Evolutionary conservation across 1,140 invertebrate genomes (phyloP).

Genomic region (Polyergus mexicanus): DNA sequence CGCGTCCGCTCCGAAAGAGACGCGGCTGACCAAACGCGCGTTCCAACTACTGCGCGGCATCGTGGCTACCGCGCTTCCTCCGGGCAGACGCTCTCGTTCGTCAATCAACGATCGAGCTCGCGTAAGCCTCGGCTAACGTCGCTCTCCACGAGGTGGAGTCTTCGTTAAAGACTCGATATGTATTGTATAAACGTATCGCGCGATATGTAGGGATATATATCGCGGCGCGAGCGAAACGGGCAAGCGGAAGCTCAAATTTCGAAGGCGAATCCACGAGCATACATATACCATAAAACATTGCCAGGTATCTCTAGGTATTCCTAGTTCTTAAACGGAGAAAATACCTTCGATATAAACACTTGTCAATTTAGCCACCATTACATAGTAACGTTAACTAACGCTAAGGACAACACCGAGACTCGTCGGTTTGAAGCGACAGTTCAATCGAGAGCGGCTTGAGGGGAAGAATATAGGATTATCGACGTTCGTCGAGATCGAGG

Average conservation of each 20-base stretch:
- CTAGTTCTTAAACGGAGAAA: constrained; percentile 67
- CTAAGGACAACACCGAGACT: constrained; percentile 63
- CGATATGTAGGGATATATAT: background rate
- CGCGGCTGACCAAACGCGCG: constrained; percentile 34
- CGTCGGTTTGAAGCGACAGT: constrained; percentile 54
- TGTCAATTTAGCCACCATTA: constrained; percentile 76
- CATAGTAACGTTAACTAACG: constrained; percentile 72
- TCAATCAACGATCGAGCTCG: constrained; percentile 19
- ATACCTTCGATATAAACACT: constrained; percentile 76
- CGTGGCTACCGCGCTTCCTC: constrained; percentile 37
- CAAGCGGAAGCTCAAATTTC: constrained; percentile 49
- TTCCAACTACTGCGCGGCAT: constrained; percentile 63
- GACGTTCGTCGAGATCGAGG: constrained; percentile 58
- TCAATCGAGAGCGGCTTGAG: constrained; percentile 23
- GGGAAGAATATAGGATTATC: constrained; percentile 51
- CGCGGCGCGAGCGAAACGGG: background rate
- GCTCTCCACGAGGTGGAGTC: constrained; percentile 48
- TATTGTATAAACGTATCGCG: constrained; percentile 21
- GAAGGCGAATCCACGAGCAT: constrained; percentile 59
- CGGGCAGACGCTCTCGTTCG: constrained; percentile 5
- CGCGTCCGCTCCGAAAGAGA: background rate
- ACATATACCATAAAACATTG: constrained; percentile 77
- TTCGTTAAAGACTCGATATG: constrained; percentile 45
- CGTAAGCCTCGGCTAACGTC: constrained; percentile 16
- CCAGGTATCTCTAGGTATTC: constrained; percentile 73